Conservation (phyloP, 2,888 invertebrate genomes). For the Orthosia incerta region DNA sequence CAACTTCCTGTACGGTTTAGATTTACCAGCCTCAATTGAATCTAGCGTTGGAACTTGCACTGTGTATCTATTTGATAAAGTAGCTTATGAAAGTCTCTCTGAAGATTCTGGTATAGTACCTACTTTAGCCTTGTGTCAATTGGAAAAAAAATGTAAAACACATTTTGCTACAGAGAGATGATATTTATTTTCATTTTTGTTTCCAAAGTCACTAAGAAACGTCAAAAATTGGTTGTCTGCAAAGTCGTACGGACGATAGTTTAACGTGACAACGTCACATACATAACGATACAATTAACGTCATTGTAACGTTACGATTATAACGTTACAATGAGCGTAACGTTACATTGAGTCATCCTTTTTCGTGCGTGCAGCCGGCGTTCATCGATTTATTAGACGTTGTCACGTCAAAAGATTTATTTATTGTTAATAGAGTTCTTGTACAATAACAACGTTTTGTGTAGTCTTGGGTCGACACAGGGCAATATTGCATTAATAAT, state of each 20-base stretch:
- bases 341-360: no score
- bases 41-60: conserved; percentile 78
- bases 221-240: no score
- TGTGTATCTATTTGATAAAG: conserved; percentile 76
- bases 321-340: no score
- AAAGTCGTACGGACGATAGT: no score
- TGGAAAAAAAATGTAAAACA: not conserved
- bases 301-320: no score
- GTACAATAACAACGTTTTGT: conserved; percentile 22
- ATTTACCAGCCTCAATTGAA: conserved; percentile 86
- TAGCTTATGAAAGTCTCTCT: conserved; percentile 58
- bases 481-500: conserved; percentile 41
- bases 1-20: conserved; percentile 86
- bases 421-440: not conserved
- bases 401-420: no score
- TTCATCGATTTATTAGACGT: no score
- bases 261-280: no score
- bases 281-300: no score
- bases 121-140: not conserved
- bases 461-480: conserved; percentile 22
- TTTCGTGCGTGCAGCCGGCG: no score
- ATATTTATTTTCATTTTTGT: not conserved
- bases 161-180: not conserved
- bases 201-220: not conserved
- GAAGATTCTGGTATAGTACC: not conserved